Percentiles rank a stretch among this genome's conserved stretches.
phyloP scores from a whole-genome alignment of 2,113 vertebrate species.

The Camelus bactrianus region DNA sequence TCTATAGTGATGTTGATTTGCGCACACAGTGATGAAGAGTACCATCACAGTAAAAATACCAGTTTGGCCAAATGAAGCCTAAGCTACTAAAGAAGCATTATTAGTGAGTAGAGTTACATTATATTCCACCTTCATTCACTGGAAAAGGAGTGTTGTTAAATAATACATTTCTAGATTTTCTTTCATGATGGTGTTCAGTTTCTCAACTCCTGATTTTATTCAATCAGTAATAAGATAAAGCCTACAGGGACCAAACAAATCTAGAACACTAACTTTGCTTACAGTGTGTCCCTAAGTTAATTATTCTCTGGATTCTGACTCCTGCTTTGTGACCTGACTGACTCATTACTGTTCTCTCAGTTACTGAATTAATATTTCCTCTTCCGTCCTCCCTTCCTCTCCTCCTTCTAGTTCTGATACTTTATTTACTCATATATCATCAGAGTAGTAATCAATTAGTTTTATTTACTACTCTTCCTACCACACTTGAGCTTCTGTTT shows the following conservation, averaged over 20 bases:
- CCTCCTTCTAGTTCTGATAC: background rate
- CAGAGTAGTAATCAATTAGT: background rate
- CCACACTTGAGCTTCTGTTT: background rate
- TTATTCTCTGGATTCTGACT: constrained; percentile 1
- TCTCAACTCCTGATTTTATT: background rate
- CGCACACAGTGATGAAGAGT: background rate
- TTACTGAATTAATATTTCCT: background rate
- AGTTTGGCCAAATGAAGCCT: background rate
- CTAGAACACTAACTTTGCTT: background rate
- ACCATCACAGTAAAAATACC: background rate
- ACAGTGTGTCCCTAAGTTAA: background rate
- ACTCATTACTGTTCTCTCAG: background rate
- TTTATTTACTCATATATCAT: background rate
- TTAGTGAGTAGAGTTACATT: background rate
- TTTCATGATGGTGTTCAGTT: background rate
- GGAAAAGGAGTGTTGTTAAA: background rate
- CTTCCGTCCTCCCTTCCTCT: background rate
- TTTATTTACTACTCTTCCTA: background rate
- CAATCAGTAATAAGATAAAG: background rate
- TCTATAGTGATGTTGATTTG: background rate
- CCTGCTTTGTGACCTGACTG: background rate
- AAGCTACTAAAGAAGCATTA: background rate
- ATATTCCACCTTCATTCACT: background rate
- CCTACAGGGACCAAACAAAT: background rate
- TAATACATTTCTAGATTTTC: background rate